A percentile compares a stretch with the other conserved stretches of the same genome.
These are phyloP conservation scores for Zaprionus bogoriensis DNA, from an alignment of 2,888 invertebrate species.

Conservation along the genomic window DNA sequence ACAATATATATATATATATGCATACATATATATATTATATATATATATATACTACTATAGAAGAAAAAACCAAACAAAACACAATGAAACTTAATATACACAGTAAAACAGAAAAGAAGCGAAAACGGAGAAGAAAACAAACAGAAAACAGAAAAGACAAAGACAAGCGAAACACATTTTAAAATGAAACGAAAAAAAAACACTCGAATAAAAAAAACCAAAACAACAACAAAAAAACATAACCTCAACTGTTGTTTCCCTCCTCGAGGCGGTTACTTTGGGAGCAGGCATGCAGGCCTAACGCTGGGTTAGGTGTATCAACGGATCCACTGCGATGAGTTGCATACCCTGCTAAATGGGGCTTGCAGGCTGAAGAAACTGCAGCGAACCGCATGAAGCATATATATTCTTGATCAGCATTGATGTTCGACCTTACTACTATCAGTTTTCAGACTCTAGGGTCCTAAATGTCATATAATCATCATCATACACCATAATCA, in stretches of 20 bases:
- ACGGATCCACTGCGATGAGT: no score
- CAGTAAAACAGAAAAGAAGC: conserved; percentile 24
- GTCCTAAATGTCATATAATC: no score
- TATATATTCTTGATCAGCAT: no score
- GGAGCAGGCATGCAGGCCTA: neutral
- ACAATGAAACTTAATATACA: conserved; percentile 35
- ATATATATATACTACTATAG: conserved; percentile 53
- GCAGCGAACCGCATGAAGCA: no score
- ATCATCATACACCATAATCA: no score
- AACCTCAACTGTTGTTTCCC: conserved; percentile 24
- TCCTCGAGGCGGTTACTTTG: no score
- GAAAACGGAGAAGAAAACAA: conserved; percentile 18
- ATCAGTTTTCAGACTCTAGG: no score
- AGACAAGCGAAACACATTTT: conserved; percentile 49
- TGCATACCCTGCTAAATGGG: no score
- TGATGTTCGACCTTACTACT: no score
- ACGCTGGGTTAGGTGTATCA: no score
- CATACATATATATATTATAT: conserved; percentile 38
- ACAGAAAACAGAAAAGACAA: no score
- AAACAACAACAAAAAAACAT: conserved; percentile 39
- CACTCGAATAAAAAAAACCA: conserved; percentile 46
- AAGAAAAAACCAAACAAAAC: conserved; percentile 26
- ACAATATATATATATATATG: conserved; percentile 42
- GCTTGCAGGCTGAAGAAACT: no score
- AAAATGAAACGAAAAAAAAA: conserved; percentile 54